phyloP scores from a whole-genome alignment of 2,113 vertebrate species.

The Pseudorectes ferrugineus region DNA sequence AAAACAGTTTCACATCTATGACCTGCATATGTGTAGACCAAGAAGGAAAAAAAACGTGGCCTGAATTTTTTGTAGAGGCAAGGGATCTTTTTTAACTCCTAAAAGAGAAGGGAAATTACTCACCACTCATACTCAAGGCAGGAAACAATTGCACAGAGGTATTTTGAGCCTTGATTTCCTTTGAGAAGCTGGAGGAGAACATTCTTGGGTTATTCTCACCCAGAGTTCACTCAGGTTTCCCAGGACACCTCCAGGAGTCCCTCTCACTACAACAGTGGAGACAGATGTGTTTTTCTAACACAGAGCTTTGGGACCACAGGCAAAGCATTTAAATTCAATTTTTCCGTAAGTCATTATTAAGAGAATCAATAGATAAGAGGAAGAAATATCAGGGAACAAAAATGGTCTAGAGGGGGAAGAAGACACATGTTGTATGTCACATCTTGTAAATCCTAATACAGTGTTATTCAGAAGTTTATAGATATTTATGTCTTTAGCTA shows the following conservation, averaged over 20 bases:
- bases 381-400: neutral
- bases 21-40: neutral
- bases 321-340: neutral
- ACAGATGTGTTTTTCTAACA: neutral
- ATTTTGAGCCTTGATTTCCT: neutral
- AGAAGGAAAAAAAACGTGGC: rapidly evolving
- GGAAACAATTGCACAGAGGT: neutral
- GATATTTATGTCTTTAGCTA: neutral
- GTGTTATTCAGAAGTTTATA: neutral
- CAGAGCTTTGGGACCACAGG: neutral
- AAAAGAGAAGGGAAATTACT: neutral
- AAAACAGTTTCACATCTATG: neutral
- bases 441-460: neutral
- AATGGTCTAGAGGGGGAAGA: neutral
- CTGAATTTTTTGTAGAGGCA: neutral
- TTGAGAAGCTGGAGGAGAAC: neutral
- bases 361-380: neutral
- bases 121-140: neutral
- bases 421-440: neutral
- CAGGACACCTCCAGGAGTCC: neutral
- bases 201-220: neutral
- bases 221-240: neutral
- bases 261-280: neutral
- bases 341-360: neutral
- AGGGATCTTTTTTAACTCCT: neutral